phyloP scores from a whole-genome alignment of 2,113 vertebrate genomes.

The Maccullochella peelii region DNA sequence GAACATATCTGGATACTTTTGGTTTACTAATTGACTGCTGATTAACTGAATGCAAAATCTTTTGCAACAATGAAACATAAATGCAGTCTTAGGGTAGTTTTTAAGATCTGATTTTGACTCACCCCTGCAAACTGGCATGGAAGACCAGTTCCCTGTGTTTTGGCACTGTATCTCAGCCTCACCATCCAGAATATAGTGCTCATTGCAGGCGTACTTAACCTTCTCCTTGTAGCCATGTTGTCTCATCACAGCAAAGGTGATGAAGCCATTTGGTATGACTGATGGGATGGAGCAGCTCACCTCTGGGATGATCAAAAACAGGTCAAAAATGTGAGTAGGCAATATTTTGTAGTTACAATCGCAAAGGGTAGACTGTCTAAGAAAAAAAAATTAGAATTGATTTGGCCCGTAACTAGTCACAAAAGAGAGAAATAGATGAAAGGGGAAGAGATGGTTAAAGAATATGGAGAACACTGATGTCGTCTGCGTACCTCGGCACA shows the following conservation, averaged over 20 bases:
- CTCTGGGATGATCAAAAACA: slow-evolving; percentile 73
- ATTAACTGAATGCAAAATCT: neutral
- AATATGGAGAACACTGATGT: neutral
- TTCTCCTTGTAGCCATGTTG: slow-evolving; percentile 87
- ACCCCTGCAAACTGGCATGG: slow-evolving; percentile 89
- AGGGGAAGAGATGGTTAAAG: neutral
- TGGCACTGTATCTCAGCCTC: slow-evolving; percentile 83
- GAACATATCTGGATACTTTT: neutral
- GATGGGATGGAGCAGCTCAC: slow-evolving; percentile 87
- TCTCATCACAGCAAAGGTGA: slow-evolving; percentile 85
- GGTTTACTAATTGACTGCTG: neutral
- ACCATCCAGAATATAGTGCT: slow-evolving; percentile 84
- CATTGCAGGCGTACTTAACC: slow-evolving; percentile 88
- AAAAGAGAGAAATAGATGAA: neutral
- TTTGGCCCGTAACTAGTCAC: neutral
- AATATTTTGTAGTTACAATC: neutral
- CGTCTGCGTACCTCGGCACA: slow-evolving; percentile 84
- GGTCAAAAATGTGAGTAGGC: slow-evolving; percentile 8
- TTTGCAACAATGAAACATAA: neutral
- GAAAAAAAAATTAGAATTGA: neutral
- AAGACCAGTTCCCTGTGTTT: slow-evolving; percentile 89
- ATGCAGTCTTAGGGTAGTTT: neutral
- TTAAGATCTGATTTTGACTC: slow-evolving; percentile 40
- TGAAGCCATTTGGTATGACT: slow-evolving; percentile 87
- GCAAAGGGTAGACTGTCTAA: neutral